Evolutionary conservation across 2,113 vertebrate species (phyloP).

Genomic region (Tachysurus vachellii): DNA sequence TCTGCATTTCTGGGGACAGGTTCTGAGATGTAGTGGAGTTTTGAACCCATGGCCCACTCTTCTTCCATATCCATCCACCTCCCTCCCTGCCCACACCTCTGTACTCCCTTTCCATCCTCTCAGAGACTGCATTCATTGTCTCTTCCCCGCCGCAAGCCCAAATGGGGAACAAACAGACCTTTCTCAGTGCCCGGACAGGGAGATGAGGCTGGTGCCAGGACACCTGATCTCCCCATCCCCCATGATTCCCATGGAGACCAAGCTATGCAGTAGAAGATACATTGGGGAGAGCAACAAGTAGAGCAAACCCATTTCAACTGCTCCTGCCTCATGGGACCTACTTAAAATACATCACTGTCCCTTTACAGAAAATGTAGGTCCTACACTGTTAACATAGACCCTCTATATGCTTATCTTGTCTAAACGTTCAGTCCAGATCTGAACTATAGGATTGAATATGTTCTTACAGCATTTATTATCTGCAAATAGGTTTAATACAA

Average conservation of each 20-base stretch:
- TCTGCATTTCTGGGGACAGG: constrained; percentile 37
- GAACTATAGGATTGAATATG: background rate
- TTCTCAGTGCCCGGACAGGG: constrained; percentile 55
- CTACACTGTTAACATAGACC: constrained; percentile 8
- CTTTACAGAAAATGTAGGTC: constrained; percentile 50
- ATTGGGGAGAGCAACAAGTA: constrained; percentile 38
- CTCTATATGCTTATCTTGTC: constrained; percentile 24
- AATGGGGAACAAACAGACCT: constrained; percentile 52
- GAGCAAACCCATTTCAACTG: constrained; percentile 38
- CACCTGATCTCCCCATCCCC: constrained; percentile 47
- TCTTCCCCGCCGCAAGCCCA: constrained; percentile 39
- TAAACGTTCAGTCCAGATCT: background rate
- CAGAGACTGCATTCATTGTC: constrained; percentile 56
- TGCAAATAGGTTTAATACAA: background rate
- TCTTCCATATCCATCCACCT: constrained; percentile 2
- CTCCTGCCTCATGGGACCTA: constrained; percentile 30
- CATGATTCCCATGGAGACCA: constrained; percentile 32
- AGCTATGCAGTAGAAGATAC: constrained; percentile 40
- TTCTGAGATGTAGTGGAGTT: constrained; percentile 18
- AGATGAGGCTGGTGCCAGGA: constrained; percentile 51
- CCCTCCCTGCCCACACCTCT: constrained; percentile 12
- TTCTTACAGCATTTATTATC: background rate
- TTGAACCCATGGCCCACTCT: constrained; percentile 19
- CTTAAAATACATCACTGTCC: constrained; percentile 48
- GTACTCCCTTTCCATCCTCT: constrained; percentile 26